A percentile compares a stretch with the other conserved stretches of the same genome.
Conservation (phyloP, 1,140 invertebrate genomes). For the Venustaconcha ellipsiformis region DNA sequence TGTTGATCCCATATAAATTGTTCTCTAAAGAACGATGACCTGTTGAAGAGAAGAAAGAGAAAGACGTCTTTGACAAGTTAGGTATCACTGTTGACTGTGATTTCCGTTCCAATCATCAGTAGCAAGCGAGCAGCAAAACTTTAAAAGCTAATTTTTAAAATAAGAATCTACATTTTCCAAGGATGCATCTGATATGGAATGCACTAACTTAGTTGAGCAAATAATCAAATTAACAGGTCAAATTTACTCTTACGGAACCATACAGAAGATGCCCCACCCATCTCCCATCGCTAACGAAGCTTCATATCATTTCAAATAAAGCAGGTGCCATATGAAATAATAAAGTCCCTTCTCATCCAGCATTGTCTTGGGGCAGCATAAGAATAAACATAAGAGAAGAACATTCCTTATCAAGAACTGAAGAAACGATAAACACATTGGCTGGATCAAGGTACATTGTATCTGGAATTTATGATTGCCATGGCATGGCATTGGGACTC, state of each 20-base stretch:
- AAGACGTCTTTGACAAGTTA: conserved; percentile 6
- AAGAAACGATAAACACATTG: conserved; percentile 22
- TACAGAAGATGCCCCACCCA: conserved; percentile 20
- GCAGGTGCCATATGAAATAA: background rate
- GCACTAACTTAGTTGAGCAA: conserved; percentile 25
- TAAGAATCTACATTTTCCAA: conserved; percentile 18
- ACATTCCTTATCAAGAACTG: conserved; percentile 15
- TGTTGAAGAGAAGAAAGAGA: conserved; percentile 1
- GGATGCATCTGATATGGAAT: conserved; percentile 12
- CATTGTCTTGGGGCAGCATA: background rate
- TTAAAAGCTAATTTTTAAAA: conserved; percentile 4
- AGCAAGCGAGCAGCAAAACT: background rate
- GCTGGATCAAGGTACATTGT: conserved; percentile 12
- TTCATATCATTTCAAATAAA: conserved; percentile 6
- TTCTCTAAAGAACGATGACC: background rate
- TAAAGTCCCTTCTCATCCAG: background rate
- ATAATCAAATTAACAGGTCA: conserved; percentile 15
- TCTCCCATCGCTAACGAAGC: conserved; percentile 13
- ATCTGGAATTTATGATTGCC: background rate
- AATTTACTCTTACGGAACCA: conserved; percentile 14
- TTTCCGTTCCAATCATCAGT: conserved; percentile 1
- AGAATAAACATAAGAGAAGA: too few species aligned
- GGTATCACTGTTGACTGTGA: background rate
- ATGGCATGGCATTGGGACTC: background rate
- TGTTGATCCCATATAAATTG: too few species aligned